Conservation (phyloP, 1,140 invertebrate species). For the Olivierus martensii region DNA sequence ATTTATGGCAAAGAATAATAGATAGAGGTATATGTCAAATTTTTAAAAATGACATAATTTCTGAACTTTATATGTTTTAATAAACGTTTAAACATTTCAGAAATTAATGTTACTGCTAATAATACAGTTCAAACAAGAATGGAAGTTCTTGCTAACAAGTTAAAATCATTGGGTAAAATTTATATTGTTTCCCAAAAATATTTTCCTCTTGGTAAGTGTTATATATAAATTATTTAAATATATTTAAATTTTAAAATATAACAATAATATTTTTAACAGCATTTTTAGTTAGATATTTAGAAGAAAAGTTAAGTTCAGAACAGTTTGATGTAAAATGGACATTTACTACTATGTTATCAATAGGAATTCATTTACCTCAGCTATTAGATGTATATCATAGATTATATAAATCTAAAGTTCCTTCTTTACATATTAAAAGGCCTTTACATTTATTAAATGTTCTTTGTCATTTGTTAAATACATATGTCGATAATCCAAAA, state of each 20-base stretch:
- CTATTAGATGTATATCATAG: conserved; percentile 37
- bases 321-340: conserved; percentile 29
- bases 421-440: conserved; percentile 26
- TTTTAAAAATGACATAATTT: conserved; percentile 16
- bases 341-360: conserved; percentile 28
- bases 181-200: conserved; percentile 37
- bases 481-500: conserved; percentile 22
- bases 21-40: conserved; percentile 33
- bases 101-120: conserved; percentile 2
- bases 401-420: conserved; percentile 32
- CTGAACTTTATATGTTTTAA: conserved; percentile 17
- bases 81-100: conserved; percentile 6
- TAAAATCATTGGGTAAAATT: conserved; percentile 31
- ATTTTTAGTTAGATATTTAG: conserved; percentile 34
- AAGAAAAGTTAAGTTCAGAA: conserved; percentile 23
- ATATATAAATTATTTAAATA: neutral
- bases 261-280: conserved; percentile 25
- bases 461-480: conserved; percentile 24
- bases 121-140: conserved; percentile 19
- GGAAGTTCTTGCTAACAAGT: conserved; percentile 30
- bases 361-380: conserved; percentile 30
- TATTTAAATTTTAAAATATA: neutral
- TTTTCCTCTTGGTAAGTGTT: conserved; percentile 37
- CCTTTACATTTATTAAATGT: conserved; percentile 29
- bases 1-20: conserved; percentile 40